Percentiles rank a stretch among this genome's conserved stretches.
phyloP scores from a whole-genome alignment of 1,140 invertebrate genomes.

The Caerostris extrusa region DNA sequence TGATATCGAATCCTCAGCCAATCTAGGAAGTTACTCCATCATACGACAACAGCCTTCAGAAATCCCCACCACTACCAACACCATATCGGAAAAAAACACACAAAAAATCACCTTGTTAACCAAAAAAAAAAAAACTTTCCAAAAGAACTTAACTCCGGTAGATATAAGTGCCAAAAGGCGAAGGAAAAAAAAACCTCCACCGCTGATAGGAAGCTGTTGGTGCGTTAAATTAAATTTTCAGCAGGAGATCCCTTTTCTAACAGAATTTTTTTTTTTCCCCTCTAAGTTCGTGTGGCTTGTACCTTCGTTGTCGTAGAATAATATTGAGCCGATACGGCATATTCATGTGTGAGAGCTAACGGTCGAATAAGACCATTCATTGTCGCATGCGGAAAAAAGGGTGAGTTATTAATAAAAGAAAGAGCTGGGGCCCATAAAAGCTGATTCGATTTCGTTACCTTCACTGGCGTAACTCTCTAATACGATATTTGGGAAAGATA shows the following conservation, averaged over 20 bases:
- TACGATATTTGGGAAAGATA: constrained; percentile 74
- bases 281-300: constrained; percentile 74
- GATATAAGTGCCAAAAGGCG: constrained; percentile 42
- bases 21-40: constrained; percentile 13
- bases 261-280: constrained; percentile 27
- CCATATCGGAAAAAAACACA: constrained; percentile 63
- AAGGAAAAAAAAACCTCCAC: constrained; percentile 23
- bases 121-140: constrained; percentile 67
- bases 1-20: neutral
- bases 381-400: neutral
- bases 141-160: constrained; percentile 69
- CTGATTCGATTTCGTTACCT: constrained; percentile 74
- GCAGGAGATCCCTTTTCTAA: constrained; percentile 66
- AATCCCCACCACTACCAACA: neutral
- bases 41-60: neutral
- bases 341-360: constrained; percentile 75
- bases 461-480: constrained; percentile 75
- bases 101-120: constrained; percentile 64
- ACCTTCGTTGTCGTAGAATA: constrained; percentile 57
- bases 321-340: constrained; percentile 69
- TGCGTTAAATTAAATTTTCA: constrained; percentile 77
- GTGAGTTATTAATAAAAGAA: constrained; percentile 75
- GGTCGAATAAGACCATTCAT: constrained; percentile 72
- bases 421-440: constrained; percentile 25
- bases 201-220: constrained; percentile 74